These are phyloP conservation scores for Hyles vespertilio DNA, from an alignment of 1,140 invertebrate genomes.

Conservation along the genomic window DNA sequence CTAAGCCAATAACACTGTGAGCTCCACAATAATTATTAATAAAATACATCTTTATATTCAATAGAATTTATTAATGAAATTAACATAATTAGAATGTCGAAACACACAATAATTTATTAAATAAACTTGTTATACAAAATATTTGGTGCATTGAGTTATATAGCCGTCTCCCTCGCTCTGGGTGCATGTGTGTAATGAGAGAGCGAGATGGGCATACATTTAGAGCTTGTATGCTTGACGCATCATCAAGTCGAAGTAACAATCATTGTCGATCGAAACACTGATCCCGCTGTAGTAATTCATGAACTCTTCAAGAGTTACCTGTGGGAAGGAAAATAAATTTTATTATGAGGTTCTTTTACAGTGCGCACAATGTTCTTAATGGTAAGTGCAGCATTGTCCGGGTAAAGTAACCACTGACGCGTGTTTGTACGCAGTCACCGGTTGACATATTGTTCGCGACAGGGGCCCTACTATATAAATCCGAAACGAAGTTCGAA, in stretches of 20 bases:
- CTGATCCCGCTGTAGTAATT: slow-evolving; percentile 96
- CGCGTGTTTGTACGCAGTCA: too few species aligned
- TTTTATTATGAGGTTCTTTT: too few species aligned
- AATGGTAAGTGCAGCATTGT: too few species aligned
- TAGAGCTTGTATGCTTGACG: slow-evolving; percentile 93
- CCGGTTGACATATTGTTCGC: too few species aligned
- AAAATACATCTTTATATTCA: slow-evolving; percentile 10
- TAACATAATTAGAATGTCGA: slow-evolving; percentile 20
- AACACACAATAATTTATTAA: slow-evolving; percentile 26
- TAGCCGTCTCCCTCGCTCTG: slow-evolving; percentile 1
- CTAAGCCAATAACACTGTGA: too few species aligned
- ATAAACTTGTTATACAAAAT: slow-evolving; percentile 4
- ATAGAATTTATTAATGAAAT: slow-evolving; percentile 25
- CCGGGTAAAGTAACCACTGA: too few species aligned
- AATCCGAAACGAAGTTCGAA: too few species aligned
- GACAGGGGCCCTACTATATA: too few species aligned
- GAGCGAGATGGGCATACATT: slow-evolving; percentile 27
- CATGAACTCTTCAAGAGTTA: slow-evolving; percentile 94
- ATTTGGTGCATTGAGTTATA: slow-evolving; percentile 6
- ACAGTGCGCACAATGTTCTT: too few species aligned
- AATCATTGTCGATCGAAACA: slow-evolving; percentile 94
- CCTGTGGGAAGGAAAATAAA: slow-evolving; percentile 75
- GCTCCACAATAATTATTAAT: slow-evolving; percentile 1
- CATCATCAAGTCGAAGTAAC: slow-evolving; percentile 97
- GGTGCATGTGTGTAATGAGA: slow-evolving; percentile 5